phyloP scores from a whole-genome alignment of 2,888 invertebrate genomes.

The Tortricodes alternella region DNA sequence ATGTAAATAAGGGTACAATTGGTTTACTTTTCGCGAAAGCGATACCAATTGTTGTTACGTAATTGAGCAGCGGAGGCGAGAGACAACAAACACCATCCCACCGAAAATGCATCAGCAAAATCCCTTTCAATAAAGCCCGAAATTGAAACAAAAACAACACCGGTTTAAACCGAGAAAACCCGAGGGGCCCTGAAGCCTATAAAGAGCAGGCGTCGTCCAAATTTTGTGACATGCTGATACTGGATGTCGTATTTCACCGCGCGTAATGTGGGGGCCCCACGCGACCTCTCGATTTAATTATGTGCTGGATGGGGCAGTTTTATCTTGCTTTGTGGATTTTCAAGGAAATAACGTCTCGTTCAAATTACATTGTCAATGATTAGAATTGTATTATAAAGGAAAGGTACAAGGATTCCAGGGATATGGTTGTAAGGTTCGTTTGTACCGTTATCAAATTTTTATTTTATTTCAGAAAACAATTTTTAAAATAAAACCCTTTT shows the following conservation, averaged over 20 bases:
- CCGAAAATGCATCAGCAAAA: constrained; percentile 2
- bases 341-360: too few relatives aligned
- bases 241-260: constrained; percentile 17
- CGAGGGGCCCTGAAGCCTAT: constrained; percentile 18
- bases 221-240: constrained; percentile 31
- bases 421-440: too few relatives aligned
- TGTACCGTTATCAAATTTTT: too few relatives aligned
- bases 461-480: too few relatives aligned
- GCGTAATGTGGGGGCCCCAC: constrained; percentile 26
- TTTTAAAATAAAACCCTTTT: too few relatives aligned
- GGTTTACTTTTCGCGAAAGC: too few relatives aligned
- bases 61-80: too few relatives aligned
- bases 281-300: constrained; percentile 24
- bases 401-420: too few relatives aligned
- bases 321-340: neutral
- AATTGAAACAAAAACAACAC: constrained; percentile 13
- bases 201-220: constrained; percentile 31
- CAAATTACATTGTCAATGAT: too few relatives aligned
- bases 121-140: constrained; percentile 10
- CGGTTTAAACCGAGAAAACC: constrained; percentile 10
- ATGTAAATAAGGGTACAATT: too few relatives aligned
- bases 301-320: constrained; percentile 11
- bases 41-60: too few relatives aligned
- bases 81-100: neutral
- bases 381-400: too few relatives aligned